Percentiles rank a stretch among this genome's conserved stretches.
These are phyloP conservation scores for Xestia ashworthii DNA, from an alignment of 2,888 invertebrate species.

Conservation along the genomic window DNA sequence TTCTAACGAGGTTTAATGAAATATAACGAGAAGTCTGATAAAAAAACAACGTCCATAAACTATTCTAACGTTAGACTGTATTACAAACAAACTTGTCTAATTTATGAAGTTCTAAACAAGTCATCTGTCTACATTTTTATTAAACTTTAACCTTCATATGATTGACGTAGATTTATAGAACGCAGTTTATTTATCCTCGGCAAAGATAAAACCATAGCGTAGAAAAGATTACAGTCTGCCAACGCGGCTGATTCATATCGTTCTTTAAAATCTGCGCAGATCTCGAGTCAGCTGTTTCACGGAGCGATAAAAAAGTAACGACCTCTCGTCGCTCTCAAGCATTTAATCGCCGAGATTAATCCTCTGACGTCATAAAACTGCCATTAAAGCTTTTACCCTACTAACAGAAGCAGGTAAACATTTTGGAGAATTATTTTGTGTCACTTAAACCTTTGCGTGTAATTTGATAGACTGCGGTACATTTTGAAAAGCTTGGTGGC, in stretches of 20 bases:
- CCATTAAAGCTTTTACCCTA: slow-evolving; percentile 46
- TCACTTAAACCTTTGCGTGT: slow-evolving; percentile 25
- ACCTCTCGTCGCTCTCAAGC: slow-evolving; percentile 54
- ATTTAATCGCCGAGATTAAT: slow-evolving; percentile 60
- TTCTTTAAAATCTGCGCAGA: slow-evolving; percentile 43
- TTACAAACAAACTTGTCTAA: slow-evolving; percentile 20
- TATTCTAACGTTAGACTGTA: slow-evolving; percentile 4
- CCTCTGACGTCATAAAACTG: slow-evolving; percentile 51
- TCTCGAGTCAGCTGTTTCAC: slow-evolving; percentile 60
- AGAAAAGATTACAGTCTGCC: slow-evolving; percentile 36
- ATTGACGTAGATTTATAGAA: slow-evolving; percentile 44
- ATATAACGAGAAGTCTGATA: neutral
- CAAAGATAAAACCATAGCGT: slow-evolving; percentile 27
- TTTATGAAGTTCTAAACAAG: slow-evolving; percentile 11
- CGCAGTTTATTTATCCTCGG: slow-evolving; percentile 15
- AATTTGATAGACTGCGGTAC: slow-evolving; percentile 16
- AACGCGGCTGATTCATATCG: slow-evolving; percentile 46
- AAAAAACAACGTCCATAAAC: neutral
- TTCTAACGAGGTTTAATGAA: slow-evolving; percentile 3
- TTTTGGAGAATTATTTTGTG: slow-evolving; percentile 37
- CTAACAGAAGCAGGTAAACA: slow-evolving; percentile 34
- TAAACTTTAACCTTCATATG: slow-evolving; percentile 27
- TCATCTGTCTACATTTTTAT: slow-evolving; percentile 27
- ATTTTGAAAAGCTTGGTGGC: slow-evolving; percentile 22
- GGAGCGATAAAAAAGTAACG: slow-evolving; percentile 64